Percentiles rank a stretch among this genome's conserved stretches.
These are phyloP conservation scores for Datnioides undecimradiatus DNA, from an alignment of 2,113 vertebrate species.

Conservation along the genomic window DNA sequence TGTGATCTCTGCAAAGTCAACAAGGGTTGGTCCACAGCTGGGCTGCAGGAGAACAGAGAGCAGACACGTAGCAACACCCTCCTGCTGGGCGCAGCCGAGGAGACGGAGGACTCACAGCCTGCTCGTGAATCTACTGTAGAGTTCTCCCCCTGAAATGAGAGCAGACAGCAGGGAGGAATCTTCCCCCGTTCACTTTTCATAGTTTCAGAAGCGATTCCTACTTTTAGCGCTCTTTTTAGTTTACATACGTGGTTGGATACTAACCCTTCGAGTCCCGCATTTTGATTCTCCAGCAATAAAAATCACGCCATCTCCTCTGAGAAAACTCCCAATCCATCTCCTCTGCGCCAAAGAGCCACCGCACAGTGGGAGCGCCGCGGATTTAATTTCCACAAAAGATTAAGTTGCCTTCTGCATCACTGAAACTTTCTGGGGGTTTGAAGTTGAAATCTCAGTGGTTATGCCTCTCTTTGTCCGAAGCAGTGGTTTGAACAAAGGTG, in stretches of 20 bases:
- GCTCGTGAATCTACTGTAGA: constrained; percentile 44
- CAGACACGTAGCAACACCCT: constrained; percentile 79
- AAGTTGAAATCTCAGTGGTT: constrained; percentile 73
- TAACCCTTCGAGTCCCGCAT: background rate
- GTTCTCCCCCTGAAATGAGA: constrained; percentile 35
- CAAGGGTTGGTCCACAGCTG: constrained; percentile 83
- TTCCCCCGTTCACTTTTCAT: constrained; percentile 5
- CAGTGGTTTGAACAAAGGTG: constrained; percentile 78
- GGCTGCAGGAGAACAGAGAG: constrained; percentile 75
- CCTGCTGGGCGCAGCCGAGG: constrained; percentile 75
- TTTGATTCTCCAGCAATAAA: constrained; percentile 12
- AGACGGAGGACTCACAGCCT: constrained; percentile 49
- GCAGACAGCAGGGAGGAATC: constrained; percentile 26
- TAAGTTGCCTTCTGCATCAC: constrained; percentile 73
- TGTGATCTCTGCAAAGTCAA: constrained; percentile 87
- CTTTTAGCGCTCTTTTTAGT: constrained; percentile 31
- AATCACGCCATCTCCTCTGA: constrained; percentile 9
- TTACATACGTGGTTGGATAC: background rate
- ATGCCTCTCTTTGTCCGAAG: constrained; percentile 73
- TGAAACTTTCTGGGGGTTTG: constrained; percentile 71
- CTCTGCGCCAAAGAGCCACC: constrained; percentile 26
- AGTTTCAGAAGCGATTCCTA: constrained; percentile 12
- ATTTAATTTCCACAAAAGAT: constrained; percentile 76
- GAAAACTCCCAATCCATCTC: constrained; percentile 26
- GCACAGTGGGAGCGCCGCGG: constrained; percentile 48